These are phyloP conservation scores for Diabrotica undecimpunctata DNA, from an alignment of 1,140 invertebrate species.

Conservation along the genomic window DNA sequence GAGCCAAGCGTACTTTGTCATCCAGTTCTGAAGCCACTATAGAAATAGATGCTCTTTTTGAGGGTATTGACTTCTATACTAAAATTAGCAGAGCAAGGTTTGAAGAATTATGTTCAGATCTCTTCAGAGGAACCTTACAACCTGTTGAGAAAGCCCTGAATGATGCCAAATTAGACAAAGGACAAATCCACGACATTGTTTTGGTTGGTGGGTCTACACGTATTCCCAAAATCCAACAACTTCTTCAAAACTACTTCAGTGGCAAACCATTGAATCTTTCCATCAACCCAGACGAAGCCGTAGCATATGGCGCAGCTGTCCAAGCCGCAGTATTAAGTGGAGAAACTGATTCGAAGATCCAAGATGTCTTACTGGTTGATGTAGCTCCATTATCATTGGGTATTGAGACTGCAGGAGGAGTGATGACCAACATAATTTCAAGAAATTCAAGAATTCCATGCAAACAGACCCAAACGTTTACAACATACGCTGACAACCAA, in stretches of 20 bases:
- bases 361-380: constrained; percentile 54
- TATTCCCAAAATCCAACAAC: constrained; percentile 53
- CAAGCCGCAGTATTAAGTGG: constrained; percentile 52
- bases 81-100: constrained; percentile 58
- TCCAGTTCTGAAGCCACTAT: constrained; percentile 53
- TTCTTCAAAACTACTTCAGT: constrained; percentile 52
- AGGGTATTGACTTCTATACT: constrained; percentile 52
- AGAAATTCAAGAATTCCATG: constrained; percentile 61
- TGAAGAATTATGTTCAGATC: constrained; percentile 52
- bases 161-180: constrained; percentile 67
- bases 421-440: constrained; percentile 63
- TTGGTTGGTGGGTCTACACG: constrained; percentile 70
- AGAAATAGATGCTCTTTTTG: constrained; percentile 52
- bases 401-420: constrained; percentile 60
- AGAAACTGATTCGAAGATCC: constrained; percentile 45
- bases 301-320: constrained; percentile 52
- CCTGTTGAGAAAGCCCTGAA: constrained; percentile 60
- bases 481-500: constrained; percentile 68
- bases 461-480: constrained; percentile 61
- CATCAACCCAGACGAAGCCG: constrained; percentile 53
- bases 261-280: constrained; percentile 54
- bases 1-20: constrained; percentile 53
- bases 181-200: constrained; percentile 64
- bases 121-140: constrained; percentile 53
- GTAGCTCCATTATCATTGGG: constrained; percentile 57